Percentiles rank a stretch among this genome's conserved stretches.
Evolutionary conservation across 2,113 vertebrate genomes (phyloP).

Genomic region (Aplodontia rufa): DNA sequence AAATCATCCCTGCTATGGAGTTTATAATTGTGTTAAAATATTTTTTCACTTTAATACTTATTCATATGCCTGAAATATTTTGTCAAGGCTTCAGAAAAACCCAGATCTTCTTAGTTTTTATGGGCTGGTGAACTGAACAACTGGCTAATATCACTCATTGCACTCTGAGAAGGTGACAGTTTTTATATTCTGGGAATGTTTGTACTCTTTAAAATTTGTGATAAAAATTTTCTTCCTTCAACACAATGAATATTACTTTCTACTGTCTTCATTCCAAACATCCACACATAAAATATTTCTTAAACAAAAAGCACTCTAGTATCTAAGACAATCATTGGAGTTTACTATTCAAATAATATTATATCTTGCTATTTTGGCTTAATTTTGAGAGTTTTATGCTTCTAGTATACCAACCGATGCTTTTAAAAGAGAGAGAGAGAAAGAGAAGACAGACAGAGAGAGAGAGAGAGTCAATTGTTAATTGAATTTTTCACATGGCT

Average conservation of each 20-base stretch:
- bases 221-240: neutral
- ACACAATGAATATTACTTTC: neutral
- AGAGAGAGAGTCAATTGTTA: too few relatives aligned
- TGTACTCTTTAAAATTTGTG: constrained; percentile 21
- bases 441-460: too few relatives aligned
- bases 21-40: constrained; percentile 26
- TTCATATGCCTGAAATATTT: constrained; percentile 26
- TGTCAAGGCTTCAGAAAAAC: constrained; percentile 39
- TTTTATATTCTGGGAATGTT: constrained; percentile 38
- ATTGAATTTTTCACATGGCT: too few relatives aligned
- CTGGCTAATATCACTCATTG: constrained; percentile 39
- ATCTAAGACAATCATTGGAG: neutral
- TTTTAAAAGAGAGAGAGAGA: too few relatives aligned
- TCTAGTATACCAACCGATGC: too few relatives aligned
- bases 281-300: neutral
- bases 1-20: neutral
- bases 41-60: constrained; percentile 38
- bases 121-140: constrained; percentile 33
- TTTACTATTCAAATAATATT: neutral
- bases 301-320: neutral
- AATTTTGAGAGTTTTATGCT: neutral
- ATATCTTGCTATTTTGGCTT: neutral
- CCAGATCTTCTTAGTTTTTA: constrained; percentile 54
- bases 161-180: neutral
- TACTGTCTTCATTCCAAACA: neutral